Conservation (phyloP, 2,113 vertebrate genomes). For the Ochotona princeps region DNA sequence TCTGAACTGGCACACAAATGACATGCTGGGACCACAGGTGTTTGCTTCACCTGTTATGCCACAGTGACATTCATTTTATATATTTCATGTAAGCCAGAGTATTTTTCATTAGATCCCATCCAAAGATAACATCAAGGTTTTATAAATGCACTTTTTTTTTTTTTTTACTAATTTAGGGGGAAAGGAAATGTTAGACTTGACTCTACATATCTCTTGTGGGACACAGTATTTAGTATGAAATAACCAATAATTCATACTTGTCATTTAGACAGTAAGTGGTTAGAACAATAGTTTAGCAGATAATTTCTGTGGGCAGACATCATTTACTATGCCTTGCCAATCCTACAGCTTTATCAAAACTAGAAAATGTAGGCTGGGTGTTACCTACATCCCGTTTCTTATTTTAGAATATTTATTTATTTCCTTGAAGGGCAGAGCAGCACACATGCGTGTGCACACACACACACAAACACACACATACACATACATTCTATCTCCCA, state of each 20-base stretch:
- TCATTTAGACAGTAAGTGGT: constrained; percentile 34
- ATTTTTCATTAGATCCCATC: background rate
- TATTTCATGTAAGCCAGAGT: background rate
- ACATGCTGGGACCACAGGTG: no score
- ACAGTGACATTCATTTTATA: background rate
- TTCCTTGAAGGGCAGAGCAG: no score
- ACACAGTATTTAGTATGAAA: constrained; percentile 52
- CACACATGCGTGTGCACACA: no score
- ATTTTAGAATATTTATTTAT: background rate
- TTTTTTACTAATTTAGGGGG: constrained; percentile 19
- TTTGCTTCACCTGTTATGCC: no score
- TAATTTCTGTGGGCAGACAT: background rate
- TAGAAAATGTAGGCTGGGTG: background rate
- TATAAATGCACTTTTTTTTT: background rate
- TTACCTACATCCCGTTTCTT: background rate
- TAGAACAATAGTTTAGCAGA: background rate
- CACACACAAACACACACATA: no score
- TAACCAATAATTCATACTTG: background rate
- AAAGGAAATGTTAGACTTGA: constrained; percentile 29
- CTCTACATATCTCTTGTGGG: constrained; percentile 51
- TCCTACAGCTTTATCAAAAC: background rate
- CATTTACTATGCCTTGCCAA: background rate
- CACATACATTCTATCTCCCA: no score
- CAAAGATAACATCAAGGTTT: background rate
- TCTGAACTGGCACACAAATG: no score